Evolutionary conservation across 2,113 vertebrate genomes (phyloP), one percentile per base, ranked within the genome.

Genomic region (Syngnathus scovelli): DNA sequence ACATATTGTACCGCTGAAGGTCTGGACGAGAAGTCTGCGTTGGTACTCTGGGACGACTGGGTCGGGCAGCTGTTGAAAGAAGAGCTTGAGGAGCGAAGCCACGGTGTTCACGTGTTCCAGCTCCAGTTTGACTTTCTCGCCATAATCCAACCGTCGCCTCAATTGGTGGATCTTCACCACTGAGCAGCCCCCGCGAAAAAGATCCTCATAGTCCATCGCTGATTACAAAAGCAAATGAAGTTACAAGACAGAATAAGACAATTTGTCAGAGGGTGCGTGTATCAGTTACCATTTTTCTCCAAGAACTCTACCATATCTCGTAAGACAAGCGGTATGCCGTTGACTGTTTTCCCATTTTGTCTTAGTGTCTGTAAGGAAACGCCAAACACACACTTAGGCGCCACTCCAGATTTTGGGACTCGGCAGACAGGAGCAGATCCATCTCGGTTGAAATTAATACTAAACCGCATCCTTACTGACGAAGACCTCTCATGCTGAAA

Each of bases 61-160:
- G 19, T 80, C 75, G 4, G 93, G 94, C 13, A 95, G 81, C 71
- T 93, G 92, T 74, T 92, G 85, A 44, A 95, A 70, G 80, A 93
- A 94, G 16, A 92, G 89, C 79, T 94, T 94, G 61, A 95, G 85
- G 9, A 94, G 88, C 1, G 91, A 91, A 16, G 93, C 91, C 63
- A 92, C 90, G n/a, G 88, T 90, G 68, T 90, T 76, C 58, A 93
- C 80, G 54, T 94, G 92, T 41, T 92, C 90, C 7, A 70, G 80
- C 66, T 85, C 21, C 61, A 94, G 82, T 49, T 90, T 87, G 71
- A 93, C 82, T 49, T 72, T 51, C 70, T 92, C 87, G 21, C 91
- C 91, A 23, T 39, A 38, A 64, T 93, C 88, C 78, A 91, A 93
- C 44, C 84, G 87, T 79, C 85, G 72, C 72, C 87, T 93, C 72